These are phyloP conservation scores for Marmota flaviventris DNA, from an alignment of 2,113 vertebrate species.

Conservation along the genomic window DNA sequence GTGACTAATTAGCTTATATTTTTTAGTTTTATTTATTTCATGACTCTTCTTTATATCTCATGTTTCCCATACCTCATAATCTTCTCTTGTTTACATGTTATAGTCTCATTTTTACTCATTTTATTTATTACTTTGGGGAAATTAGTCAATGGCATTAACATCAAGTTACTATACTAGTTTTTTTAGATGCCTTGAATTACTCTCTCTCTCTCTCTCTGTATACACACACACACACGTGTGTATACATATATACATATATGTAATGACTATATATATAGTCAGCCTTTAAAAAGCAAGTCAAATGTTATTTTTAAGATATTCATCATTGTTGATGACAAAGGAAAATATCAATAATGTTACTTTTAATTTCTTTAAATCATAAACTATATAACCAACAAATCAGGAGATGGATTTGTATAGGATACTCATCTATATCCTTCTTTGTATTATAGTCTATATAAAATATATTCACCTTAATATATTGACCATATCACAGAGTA, in stretches of 20 bases:
- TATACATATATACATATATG: neutral
- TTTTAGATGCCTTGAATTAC: neutral
- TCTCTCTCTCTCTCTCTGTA: too few relatives aligned
- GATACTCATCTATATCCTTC: neutral
- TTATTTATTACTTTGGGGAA: neutral
- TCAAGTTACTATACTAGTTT: neutral
- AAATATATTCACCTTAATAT: neutral
- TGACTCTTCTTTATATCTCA: neutral
- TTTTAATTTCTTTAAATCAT: slow-evolving; percentile 55
- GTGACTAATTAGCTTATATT: neutral
- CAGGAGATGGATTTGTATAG: too few relatives aligned
- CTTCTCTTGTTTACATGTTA: neutral
- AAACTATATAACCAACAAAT: neutral
- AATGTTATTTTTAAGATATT: slow-evolving; percentile 33
- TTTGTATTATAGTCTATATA: neutral
- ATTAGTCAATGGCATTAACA: neutral
- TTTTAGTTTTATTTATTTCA: neutral
- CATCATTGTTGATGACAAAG: slow-evolving; percentile 6
- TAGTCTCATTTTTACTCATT: slow-evolving; percentile 4
- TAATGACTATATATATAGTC: neutral
- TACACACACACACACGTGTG: too few relatives aligned
- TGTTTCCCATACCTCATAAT: neutral
- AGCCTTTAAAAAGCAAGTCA: neutral
- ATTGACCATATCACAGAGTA: neutral
- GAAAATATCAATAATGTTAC: neutral